These are phyloP conservation scores for Castor canadensis DNA, from an alignment of 2,113 vertebrate genomes.

Conservation along the genomic window DNA sequence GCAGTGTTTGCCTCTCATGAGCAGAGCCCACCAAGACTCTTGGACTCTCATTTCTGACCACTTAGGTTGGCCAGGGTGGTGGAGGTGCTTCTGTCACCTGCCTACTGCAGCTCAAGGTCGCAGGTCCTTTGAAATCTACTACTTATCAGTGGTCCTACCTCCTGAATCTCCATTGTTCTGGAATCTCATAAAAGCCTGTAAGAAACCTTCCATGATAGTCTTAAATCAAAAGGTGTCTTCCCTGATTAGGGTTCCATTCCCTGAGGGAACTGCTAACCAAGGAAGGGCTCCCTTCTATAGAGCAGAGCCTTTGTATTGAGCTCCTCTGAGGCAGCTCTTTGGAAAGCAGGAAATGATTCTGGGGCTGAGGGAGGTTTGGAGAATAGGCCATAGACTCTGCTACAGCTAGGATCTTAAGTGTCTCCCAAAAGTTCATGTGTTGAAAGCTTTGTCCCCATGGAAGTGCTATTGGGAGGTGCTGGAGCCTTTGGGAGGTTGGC, in stretches of 20 bases:
- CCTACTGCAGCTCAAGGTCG: background rate
- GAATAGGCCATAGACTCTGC: background rate
- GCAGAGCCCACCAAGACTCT: background rate
- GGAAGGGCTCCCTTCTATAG: too few relatives aligned
- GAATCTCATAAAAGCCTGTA: background rate
- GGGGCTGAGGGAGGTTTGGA: background rate
- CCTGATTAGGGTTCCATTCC: background rate
- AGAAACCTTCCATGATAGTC: background rate
- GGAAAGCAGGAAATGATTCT: background rate
- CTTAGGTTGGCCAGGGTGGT: too few relatives aligned
- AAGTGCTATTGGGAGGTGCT: too few relatives aligned
- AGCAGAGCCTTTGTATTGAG: background rate
- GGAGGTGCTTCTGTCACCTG: background rate
- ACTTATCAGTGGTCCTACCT: background rate
- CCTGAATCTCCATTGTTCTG: background rate
- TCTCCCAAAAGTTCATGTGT: background rate
- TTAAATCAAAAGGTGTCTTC: background rate
- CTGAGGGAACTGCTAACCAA: background rate
- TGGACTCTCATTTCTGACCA: rapidly evolving
- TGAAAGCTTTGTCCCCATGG: background rate
- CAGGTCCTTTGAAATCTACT: background rate
- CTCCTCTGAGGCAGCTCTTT: background rate
- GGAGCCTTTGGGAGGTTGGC: background rate
- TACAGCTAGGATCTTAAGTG: background rate
- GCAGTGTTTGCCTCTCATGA: background rate